Percentiles rank a stretch among this genome's conserved stretches.
phyloP scores from a whole-genome alignment of 2,797 vertebrate species.

The Adelosebastes latens region DNA sequence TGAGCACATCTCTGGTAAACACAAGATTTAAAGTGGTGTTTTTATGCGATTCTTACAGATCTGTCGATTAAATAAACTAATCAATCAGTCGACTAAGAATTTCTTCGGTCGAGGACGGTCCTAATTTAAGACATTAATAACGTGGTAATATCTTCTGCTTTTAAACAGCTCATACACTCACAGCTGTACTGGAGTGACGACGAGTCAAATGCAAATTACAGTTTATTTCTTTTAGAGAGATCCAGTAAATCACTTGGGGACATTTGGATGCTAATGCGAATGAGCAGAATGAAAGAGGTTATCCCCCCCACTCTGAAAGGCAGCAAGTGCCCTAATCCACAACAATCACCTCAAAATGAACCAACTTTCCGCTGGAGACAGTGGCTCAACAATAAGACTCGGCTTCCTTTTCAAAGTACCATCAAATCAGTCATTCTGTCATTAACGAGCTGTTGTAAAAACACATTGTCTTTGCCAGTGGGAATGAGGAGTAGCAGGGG shows the following conservation, averaged over 20 bases:
- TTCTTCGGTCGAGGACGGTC: rapidly evolving
- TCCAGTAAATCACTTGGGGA: conserved; percentile 46
- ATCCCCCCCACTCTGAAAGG: conserved; percentile 34
- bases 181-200: conserved; percentile 6
- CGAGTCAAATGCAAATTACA: conserved; percentile 56
- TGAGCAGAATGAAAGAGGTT: conserved; percentile 46
- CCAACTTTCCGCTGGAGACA: conserved; percentile 61
- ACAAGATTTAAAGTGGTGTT: no score
- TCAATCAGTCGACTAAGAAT: no score
- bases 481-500: conserved; percentile 45
- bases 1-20: no score
- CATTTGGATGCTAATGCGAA: conserved; percentile 74
- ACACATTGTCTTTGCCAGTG: conserved; percentile 72
- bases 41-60: no score
- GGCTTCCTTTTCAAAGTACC: conserved; percentile 66
- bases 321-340: conserved; percentile 61
- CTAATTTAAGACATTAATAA: not conserved
- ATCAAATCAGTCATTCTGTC: conserved; percentile 73
- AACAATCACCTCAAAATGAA: conserved; percentile 73
- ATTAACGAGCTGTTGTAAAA: conserved; percentile 82
- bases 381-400: conserved; percentile 58
- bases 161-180: not conserved
- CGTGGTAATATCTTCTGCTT: not conserved
- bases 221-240: conserved; percentile 36
- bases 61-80: no score